phyloP scores from a whole-genome alignment of 2,888 invertebrate genomes.

The Ectobius pallidus region DNA sequence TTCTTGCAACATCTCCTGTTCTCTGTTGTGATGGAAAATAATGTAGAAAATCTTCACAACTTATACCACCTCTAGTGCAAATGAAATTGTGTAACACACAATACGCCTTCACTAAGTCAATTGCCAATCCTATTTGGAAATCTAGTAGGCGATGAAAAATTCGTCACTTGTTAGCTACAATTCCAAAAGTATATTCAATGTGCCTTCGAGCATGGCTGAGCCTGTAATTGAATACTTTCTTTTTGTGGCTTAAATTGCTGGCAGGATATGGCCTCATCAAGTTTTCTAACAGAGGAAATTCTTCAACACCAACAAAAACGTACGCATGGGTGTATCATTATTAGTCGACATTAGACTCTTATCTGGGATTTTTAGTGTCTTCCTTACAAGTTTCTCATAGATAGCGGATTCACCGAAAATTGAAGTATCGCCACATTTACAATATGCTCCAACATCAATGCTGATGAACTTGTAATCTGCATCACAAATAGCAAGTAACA shows the following conservation, averaged over 20 bases:
- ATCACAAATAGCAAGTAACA: slow-evolving; percentile 17
- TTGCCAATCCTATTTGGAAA: not conserved
- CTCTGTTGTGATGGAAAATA: not conserved
- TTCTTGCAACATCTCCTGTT: not conserved
- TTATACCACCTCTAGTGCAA: not conserved
- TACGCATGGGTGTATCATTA: not conserved
- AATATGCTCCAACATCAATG: slow-evolving; percentile 31
- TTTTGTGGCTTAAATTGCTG: not conserved
- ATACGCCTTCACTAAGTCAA: not conserved
- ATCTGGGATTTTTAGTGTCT: not conserved
- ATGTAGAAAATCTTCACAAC: not conserved
- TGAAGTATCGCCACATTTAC: not conserved
- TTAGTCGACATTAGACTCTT: not conserved
- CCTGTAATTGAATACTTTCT: not conserved
- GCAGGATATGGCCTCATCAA: not conserved
- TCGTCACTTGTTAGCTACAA: too few relatives aligned
- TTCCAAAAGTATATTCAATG: not conserved
- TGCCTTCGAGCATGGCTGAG: not conserved
- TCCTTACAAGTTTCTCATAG: not conserved
- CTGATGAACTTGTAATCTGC: slow-evolving; percentile 23
- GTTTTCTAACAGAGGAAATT: not conserved
- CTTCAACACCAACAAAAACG: slow-evolving; percentile 12
- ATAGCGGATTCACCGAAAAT: slow-evolving; percentile 3
- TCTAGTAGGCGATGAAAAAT: not conserved
- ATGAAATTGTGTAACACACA: not conserved